Evolutionary conservation across 2,797 vertebrate species (phyloP), one percentile per base, ranked within the genome.

Genomic region (Spatula versicolor): DNA sequence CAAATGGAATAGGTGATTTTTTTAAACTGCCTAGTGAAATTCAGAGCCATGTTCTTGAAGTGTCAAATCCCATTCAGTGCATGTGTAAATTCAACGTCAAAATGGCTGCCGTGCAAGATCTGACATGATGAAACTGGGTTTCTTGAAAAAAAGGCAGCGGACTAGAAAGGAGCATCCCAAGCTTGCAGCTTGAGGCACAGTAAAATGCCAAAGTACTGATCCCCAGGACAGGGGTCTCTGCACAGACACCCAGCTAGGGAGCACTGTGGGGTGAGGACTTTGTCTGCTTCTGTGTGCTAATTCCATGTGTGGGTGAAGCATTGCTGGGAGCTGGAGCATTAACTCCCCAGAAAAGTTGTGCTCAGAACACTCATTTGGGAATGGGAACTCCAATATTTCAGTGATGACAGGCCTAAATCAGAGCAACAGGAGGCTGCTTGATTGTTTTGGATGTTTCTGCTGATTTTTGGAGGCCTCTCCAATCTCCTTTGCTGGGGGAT

Each of bases 61-160:
- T 4, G 8, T 22, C n/a, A 72, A 31, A 6, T 58, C 12, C 26
- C 21, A 3, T 21, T 83, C 30, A 11, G 25, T 52, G 23, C 22
- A 43, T 46, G 56, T 50, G 46, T n/a, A 55, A 77, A 64, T 58
- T 74, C 39, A 64, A 9, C 17, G 15, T 26, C 39, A 19, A 60
- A 80, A 39, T n/a, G 59, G 17, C 37, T 2, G 2, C 30, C 79
- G 39, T 55, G 15, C 69, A 55, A 41, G 37, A 55, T 23, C 15
- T 91, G 62, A 7, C 37, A 20, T 0, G 0, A 16, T 26, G 41
- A 59, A 16, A 30, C 11, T 16, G 30, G 3, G 8, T 2, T 86
- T 23, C 21, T 41, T 78, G 21, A 62, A 31, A 37, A 64, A 71
- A 69, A 55, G 19, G 6, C 3, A 14, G 41, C 4, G 20, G 19